Percentiles rank a stretch among this genome's conserved stretches.
These are phyloP conservation scores for Terrapene triunguis DNA, from an alignment of 2,113 vertebrate species.

Conservation along the genomic window DNA sequence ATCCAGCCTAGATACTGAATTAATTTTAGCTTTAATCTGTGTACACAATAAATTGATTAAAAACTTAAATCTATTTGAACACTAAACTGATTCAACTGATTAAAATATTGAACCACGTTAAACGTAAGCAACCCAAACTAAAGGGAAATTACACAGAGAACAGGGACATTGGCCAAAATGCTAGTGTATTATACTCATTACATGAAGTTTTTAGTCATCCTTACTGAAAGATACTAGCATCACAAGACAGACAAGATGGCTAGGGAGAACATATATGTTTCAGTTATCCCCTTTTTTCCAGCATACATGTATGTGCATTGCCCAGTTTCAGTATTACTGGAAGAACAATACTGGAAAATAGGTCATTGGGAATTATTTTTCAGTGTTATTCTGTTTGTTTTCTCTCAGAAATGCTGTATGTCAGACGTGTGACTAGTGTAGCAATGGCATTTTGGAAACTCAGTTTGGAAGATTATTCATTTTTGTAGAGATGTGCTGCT, in stretches of 20 bases:
- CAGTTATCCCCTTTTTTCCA: background rate
- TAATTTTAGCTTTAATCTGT: constrained; percentile 66
- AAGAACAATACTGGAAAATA: background rate
- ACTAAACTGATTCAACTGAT: constrained; percentile 42
- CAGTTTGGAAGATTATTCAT: background rate
- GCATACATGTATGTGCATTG: background rate
- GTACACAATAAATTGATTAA: constrained; percentile 52
- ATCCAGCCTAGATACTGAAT: constrained; percentile 45
- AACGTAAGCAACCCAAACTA: background rate
- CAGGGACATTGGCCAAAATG: background rate
- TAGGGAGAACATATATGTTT: background rate
- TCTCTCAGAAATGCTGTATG: background rate
- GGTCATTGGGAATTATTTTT: background rate
- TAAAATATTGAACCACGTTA: constrained; percentile 9
- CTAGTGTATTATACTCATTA: background rate
- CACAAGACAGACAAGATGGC: background rate
- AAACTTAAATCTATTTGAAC: constrained; percentile 39
- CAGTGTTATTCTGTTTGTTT: background rate
- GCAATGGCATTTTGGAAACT: background rate
- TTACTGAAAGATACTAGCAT: background rate
- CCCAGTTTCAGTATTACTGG: background rate
- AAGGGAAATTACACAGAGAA: background rate
- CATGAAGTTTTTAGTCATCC: background rate
- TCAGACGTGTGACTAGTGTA: background rate
- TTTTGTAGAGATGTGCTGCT: background rate